phyloP scores from a whole-genome alignment of 2,113 vertebrate species.

The Forbesichthys agassizii region DNA sequence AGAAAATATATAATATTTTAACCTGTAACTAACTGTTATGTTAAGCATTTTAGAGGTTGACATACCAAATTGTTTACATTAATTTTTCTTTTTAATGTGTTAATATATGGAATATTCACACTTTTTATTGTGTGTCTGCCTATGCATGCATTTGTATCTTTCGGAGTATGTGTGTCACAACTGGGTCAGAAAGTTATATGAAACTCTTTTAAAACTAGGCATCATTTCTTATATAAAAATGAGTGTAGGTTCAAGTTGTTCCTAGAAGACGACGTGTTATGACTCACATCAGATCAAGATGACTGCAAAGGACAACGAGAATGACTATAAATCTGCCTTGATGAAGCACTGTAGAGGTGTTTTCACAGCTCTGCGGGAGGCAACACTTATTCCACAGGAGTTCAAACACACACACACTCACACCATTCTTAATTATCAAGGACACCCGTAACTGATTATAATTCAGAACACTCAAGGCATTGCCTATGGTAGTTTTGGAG shows the following conservation, averaged over 20 bases:
- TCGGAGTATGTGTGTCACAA: no score
- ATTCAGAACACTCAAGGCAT: constrained; percentile 64
- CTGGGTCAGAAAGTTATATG: no score
- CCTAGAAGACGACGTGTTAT: constrained; percentile 48
- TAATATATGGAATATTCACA: no score
- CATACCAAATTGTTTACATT: no score
- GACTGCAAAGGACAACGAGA: constrained; percentile 47
- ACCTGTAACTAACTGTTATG: no score
- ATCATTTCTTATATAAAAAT: not conserved
- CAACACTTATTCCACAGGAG: constrained; percentile 38
- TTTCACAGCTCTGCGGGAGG: constrained; percentile 60
- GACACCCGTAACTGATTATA: constrained; percentile 61
- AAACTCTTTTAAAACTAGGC: no score
- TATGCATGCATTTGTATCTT: no score
- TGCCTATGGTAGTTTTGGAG: constrained; percentile 69
- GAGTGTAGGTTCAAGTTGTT: constrained; percentile 44
- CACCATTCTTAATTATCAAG: constrained; percentile 71
- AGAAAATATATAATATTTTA: no score
- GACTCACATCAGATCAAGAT: constrained; percentile 51
- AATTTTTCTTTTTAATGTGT: no score
- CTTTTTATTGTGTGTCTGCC: no score
- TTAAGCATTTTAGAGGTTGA: no score
- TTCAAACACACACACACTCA: constrained; percentile 17
- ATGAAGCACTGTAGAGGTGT: constrained; percentile 33
- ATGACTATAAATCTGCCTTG: constrained; percentile 46